Conservation (phyloP, 2,113 vertebrate genomes). For the Chloroceryle aenea region DNA sequence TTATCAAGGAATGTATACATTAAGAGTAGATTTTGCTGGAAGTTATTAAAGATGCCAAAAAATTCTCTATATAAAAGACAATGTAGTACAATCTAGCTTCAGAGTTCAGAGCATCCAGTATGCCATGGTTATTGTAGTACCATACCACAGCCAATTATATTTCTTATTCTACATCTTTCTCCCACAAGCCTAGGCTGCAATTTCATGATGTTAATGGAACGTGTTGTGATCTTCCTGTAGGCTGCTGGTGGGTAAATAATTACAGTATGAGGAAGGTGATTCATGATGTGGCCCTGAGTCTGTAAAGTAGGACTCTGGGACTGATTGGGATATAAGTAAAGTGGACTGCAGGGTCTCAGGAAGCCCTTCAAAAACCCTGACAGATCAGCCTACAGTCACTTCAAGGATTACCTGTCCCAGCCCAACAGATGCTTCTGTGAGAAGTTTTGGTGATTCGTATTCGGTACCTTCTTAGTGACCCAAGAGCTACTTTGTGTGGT, state of each 20-base stretch:
- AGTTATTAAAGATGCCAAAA: background rate
- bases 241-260: background rate
- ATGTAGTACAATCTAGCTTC: background rate
- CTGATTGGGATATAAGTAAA: background rate
- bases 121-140: background rate
- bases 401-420: background rate
- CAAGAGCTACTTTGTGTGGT: background rate
- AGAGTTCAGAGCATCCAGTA: background rate
- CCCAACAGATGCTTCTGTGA: background rate
- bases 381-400: background rate
- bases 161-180: background rate
- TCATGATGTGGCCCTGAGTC: background rate
- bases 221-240: background rate
- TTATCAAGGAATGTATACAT: background rate
- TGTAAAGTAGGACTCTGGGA: background rate
- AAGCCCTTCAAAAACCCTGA: background rate
- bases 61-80: background rate
- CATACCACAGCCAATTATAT: background rate
- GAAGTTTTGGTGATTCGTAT: constrained; percentile 40
- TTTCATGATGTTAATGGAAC: constrained; percentile 15
- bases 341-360: background rate
- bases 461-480: background rate
- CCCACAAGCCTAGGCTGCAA: background rate
- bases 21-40: background rate
- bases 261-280: background rate